Conservation (phyloP, 2,113 vertebrate genomes). For the Mesocricetus auratus region DNA sequence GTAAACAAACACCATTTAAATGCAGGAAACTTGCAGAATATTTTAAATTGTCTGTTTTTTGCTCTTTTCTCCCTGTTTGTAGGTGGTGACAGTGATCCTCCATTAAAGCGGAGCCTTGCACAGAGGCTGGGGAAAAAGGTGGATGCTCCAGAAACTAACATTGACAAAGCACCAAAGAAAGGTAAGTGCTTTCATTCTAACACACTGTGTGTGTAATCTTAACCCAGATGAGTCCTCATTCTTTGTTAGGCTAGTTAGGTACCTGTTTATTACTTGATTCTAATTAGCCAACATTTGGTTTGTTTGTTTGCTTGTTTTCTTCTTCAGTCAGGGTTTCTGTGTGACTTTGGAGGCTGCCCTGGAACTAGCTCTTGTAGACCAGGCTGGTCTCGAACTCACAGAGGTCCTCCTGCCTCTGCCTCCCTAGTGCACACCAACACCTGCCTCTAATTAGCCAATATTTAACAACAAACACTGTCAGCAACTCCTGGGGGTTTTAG, state of each 20-base stretch:
- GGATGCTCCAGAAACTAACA: constrained; percentile 79
- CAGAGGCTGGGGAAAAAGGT: constrained; percentile 92
- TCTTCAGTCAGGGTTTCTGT: no score
- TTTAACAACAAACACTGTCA: neutral
- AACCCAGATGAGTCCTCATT: neutral
- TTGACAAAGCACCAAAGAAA: constrained; percentile 84
- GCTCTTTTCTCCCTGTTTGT: constrained; percentile 19
- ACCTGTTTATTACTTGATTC: neutral
- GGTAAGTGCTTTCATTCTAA: constrained; percentile 87
- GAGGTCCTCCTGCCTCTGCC: no score
- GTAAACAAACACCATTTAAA: neutral
- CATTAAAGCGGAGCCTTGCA: constrained; percentile 89
- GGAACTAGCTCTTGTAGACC: no score
- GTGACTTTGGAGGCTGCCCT: no score
- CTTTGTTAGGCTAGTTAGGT: neutral
- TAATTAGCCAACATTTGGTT: neutral
- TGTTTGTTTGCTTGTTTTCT: no score
- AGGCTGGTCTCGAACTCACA: no score
- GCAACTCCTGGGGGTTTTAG: neutral
- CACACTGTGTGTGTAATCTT: rapidly evolving
- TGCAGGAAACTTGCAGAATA: constrained; percentile 22
- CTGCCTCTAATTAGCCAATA: neutral
- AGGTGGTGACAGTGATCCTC: constrained; percentile 76
- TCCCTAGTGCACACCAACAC: no score
- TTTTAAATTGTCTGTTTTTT: neutral